A percentile compares a stretch with the other conserved stretches of the same genome.
Conservation (phyloP, 2,888 invertebrate genomes). For the Rhamnusium bicolor region DNA sequence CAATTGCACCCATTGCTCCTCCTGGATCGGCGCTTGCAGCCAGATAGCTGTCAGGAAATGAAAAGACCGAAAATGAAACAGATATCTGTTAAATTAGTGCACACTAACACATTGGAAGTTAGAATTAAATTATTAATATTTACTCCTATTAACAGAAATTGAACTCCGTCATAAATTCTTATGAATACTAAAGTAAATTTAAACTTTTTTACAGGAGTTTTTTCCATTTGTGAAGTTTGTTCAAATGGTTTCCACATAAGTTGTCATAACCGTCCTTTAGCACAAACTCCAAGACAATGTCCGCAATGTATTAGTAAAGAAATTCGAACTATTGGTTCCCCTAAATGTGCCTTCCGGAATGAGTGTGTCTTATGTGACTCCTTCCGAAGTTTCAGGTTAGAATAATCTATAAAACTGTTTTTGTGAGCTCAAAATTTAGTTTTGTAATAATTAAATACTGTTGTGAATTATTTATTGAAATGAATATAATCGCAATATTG, state of each 20-base stretch:
- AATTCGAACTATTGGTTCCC: constrained; percentile 62
- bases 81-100: no score
- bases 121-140: no score
- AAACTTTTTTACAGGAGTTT: constrained; percentile 65
- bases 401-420: constrained; percentile 23
- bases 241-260: constrained; percentile 72
- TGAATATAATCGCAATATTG: no score
- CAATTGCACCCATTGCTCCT: no score
- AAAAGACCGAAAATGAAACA: no score
- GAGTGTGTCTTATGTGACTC: constrained; percentile 64
- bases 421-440: constrained; percentile 20
- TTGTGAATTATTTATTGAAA: background rate
- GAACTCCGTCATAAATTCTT: no score
- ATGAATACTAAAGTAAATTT: background rate
- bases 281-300: constrained; percentile 70
- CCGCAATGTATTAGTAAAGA: constrained; percentile 71
- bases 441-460: constrained; percentile 4
- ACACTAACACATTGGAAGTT: no score
- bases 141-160: no score
- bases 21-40: no score
- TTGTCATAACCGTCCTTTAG: constrained; percentile 72
- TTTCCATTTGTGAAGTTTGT: constrained; percentile 72
- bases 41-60: no score
- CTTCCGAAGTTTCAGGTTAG: constrained; percentile 66
- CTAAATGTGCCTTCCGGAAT: constrained; percentile 66